Evolutionary conservation across 2,888 invertebrate species (phyloP).

Genomic region (Subacronicta megacephala): DNA sequence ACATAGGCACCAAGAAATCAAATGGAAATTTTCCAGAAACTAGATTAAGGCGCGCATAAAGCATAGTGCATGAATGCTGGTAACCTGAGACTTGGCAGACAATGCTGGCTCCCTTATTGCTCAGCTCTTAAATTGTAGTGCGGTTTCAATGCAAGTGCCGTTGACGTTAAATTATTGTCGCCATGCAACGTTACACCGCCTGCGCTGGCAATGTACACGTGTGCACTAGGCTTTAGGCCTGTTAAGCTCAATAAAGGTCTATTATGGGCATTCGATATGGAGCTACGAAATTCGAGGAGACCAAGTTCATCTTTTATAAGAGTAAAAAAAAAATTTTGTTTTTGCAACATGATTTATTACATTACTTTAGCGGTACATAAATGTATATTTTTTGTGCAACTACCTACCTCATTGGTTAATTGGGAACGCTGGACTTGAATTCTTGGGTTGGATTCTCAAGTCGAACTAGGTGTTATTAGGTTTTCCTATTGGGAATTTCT

Average conservation of each 20-base stretch:
- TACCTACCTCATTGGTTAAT: too few relatives aligned
- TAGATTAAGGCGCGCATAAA: conserved; percentile 76
- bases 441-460: too few relatives aligned
- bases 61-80: conserved; percentile 77
- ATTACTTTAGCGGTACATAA: too few relatives aligned
- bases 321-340: background rate
- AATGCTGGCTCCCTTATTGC: conserved; percentile 87
- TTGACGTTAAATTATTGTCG: conserved; percentile 88
- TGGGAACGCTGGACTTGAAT: too few relatives aligned
- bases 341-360: too few relatives aligned
- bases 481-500: too few relatives aligned
- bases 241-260: conserved; percentile 67
- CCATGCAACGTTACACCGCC: conserved; percentile 83
- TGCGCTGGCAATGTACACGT: conserved; percentile 73
- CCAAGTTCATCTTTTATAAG: background rate
- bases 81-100: conserved; percentile 84
- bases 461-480: too few relatives aligned
- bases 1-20: conserved; percentile 50
- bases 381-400: too few relatives aligned
- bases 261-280: conserved; percentile 60
- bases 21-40: conserved; percentile 66
- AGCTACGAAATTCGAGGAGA: conserved; percentile 32
- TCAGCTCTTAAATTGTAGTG: conserved; percentile 87
- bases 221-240: conserved; percentile 78
- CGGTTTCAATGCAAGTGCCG: conserved; percentile 88